Base-by-base conservation (phyloP, 2,113 vertebrate species). In the Neolamprologus toae region DNA sequence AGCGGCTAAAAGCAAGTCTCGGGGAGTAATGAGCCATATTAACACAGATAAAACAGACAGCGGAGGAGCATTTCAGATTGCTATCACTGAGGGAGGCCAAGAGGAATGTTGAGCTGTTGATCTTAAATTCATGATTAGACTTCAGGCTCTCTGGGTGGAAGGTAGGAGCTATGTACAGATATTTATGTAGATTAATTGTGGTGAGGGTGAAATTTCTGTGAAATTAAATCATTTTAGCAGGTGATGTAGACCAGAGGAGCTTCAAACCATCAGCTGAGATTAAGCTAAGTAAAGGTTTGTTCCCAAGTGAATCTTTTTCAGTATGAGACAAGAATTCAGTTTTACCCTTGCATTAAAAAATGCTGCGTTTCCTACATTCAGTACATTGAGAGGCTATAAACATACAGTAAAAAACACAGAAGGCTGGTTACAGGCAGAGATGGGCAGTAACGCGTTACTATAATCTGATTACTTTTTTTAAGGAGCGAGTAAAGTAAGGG, bases 21-120 rank as follows among this genome's bases (percentile, higher is more conserved):
- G 10, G 57, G 87, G 89, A 90, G 86, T 94, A 92, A 95, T 94
- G 93, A 92, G 92, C 66, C 91, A 90, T 88, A 94, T 94, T 90
- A 94, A 68, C n/a, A 26, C 86, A 88, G 91, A 93, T 94, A 90
- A 92, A 94, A 90, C 73, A 83, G 51, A 84, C 86, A 59, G 87
- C 40, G 3, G 37, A 90, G 55, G 84, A 85, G 90, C 80, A 26
- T 91, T 94, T 95, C 81, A 93, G 90, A 92, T 93, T 66, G 57
- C 53, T 78, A 91, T 92, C 94, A 73, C 61, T 53, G 85, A 82
- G 85, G 83, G 86, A 87, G 85, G 45, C 45, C 53, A 2, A 19
- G 71, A 83, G 55, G 10, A 88, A 47, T 26, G 86, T 61, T 53
- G 63, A 73, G 88, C 76, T 10, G 53, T 53, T 7, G 33, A 92